A percentile compares a stretch with the other conserved stretches of the same genome.
Evolutionary conservation across 1,140 invertebrate species (phyloP).

Genomic region (Brachionus rubens): DNA sequence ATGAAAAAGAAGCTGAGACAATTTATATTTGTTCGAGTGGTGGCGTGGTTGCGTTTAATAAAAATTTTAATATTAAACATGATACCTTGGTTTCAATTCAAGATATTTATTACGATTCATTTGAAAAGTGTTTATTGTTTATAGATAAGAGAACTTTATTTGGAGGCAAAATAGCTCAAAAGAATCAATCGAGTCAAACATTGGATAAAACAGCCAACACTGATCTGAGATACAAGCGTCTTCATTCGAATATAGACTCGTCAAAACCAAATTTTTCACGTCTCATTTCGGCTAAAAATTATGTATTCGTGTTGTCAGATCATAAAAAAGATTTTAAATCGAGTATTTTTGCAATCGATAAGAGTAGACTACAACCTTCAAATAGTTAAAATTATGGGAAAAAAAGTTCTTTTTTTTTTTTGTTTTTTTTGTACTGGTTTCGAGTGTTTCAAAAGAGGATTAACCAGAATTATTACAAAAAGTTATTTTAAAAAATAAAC

Average conservation of each 20-base stretch:
- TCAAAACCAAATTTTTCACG: background rate
- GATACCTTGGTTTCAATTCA: background rate
- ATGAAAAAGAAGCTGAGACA: slow-evolving; percentile 17
- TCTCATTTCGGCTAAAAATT: slow-evolving; percentile 7
- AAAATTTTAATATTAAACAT: slow-evolving; percentile 37
- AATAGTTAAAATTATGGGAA: background rate
- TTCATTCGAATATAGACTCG: background rate
- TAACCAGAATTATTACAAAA: too few species aligned
- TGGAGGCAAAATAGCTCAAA: slow-evolving; percentile 6
- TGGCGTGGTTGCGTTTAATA: slow-evolving; percentile 13
- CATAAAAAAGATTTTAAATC: background rate
- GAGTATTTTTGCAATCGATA: slow-evolving; percentile 37
- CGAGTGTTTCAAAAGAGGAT: too few species aligned
- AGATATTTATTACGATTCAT: slow-evolving; percentile 39
- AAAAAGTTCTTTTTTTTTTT: background rate
- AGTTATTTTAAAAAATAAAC: too few species aligned
- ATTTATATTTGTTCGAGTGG: slow-evolving; percentile 12
- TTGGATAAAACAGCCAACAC: background rate
- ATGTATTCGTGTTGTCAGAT: slow-evolving; percentile 20
- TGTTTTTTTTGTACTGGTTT: background rate
- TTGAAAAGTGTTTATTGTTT: slow-evolving; percentile 27
- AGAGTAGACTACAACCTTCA: slow-evolving; percentile 2
- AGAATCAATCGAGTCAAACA: background rate
- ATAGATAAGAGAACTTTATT: slow-evolving; percentile 6
- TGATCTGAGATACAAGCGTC: slow-evolving; percentile 21